Percentiles rank a stretch among this genome's conserved stretches.
Conservation (phyloP, 1,140 invertebrate genomes). For the Monomorium pharaonis region DNA sequence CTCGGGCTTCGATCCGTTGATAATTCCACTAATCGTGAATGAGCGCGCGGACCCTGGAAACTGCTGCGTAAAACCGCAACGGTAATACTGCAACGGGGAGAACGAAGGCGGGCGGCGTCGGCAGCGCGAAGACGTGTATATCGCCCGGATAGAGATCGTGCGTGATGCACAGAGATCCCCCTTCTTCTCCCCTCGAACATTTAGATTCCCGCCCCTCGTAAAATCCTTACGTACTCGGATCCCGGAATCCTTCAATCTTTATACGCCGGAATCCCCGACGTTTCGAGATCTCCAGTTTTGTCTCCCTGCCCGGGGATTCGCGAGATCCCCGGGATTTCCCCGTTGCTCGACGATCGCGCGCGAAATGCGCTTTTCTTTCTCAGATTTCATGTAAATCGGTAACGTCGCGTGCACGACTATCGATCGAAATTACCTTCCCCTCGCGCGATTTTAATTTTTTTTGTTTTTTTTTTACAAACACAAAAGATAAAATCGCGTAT, state of each 20-base stretch:
- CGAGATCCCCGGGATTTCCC: slow-evolving; percentile 26
- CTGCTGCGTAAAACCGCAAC: slow-evolving; percentile 52
- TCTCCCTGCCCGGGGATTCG: slow-evolving; percentile 3
- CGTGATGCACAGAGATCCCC: slow-evolving; percentile 19
- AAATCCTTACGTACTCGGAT: slow-evolving; percentile 49
- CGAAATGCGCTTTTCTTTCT: slow-evolving; percentile 10
- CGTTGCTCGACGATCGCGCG: slow-evolving; percentile 38
- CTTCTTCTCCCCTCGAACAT: background rate
- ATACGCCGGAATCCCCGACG: slow-evolving; percentile 19
- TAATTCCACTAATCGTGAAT: slow-evolving; percentile 60
- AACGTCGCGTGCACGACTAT: background rate
- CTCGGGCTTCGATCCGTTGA: slow-evolving; percentile 52
- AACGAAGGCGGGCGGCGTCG: background rate
- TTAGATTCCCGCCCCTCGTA: slow-evolving; percentile 45
- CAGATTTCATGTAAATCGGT: slow-evolving; percentile 26
- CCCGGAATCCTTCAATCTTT: slow-evolving; percentile 50
- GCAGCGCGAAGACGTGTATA: slow-evolving; percentile 19
- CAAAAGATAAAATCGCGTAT: background rate
- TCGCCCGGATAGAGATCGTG: background rate
- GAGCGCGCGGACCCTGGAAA: slow-evolving; percentile 33
- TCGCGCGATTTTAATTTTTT: background rate
- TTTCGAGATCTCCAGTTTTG: slow-evolving; percentile 47
- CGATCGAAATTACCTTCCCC: background rate
- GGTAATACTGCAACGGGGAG: background rate
- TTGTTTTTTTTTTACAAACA: background rate